Percentiles rank a stretch among this genome's conserved stretches.
Conservation (phyloP, 1,140 invertebrate species). For the Ganaspis sp. region DNA sequence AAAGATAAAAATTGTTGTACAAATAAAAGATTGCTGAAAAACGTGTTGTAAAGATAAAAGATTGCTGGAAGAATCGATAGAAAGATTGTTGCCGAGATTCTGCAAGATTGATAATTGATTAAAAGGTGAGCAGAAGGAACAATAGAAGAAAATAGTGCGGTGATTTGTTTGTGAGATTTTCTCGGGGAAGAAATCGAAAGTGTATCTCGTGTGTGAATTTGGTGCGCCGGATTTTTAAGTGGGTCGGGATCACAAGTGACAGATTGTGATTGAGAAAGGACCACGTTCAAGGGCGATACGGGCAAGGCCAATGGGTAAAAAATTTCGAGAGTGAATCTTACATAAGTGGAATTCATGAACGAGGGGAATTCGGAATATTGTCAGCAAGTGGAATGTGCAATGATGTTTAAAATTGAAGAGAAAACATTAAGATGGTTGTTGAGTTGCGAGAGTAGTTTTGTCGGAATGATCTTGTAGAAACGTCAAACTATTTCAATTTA, state of each 20-base stretch:
- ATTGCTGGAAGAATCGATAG: no score
- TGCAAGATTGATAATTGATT: no score
- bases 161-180: not conserved
- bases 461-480: not conserved
- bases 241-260: constrained; percentile 1
- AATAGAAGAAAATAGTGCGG: not conserved
- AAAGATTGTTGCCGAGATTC: no score
- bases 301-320: not conserved
- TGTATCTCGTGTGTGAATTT: not conserved
- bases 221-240: not conserved
- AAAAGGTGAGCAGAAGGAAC: no score
- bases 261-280: constrained; percentile 1
- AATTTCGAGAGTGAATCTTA: not conserved
- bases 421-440: not conserved
- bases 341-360: not conserved
- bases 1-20: no score
- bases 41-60: no score
- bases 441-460: not conserved
- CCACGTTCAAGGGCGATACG: constrained; percentile 6
- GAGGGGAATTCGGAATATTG: not conserved
- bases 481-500: not conserved
- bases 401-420: not conserved
- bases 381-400: not conserved
- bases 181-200: not conserved
- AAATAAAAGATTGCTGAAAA: no score